Conservation (phyloP, 2,113 vertebrate genomes). For the Sprattus sprattus region DNA sequence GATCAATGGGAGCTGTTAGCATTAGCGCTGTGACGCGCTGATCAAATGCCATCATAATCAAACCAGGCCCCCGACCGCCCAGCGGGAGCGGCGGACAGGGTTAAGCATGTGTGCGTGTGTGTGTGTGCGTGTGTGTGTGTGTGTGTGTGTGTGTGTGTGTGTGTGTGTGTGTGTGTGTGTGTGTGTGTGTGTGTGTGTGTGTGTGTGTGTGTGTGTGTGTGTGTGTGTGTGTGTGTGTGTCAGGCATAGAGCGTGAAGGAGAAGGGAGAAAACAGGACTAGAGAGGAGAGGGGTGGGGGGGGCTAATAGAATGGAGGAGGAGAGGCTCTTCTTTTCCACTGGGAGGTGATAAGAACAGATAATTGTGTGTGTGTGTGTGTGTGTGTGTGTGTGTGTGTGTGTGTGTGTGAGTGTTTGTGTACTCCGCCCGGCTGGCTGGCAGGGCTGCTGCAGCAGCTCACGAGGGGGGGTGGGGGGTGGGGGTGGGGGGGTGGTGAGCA, state of each 20-base stretch:
- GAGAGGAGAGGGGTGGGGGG: neutral
- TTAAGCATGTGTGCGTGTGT: too few species aligned
- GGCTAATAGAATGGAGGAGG: neutral
- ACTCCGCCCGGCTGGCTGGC: neutral
- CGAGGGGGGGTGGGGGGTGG: neutral
- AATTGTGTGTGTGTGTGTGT: constrained; percentile 7
- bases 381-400: constrained; percentile 8
- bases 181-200: too few species aligned
- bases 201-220: too few species aligned
- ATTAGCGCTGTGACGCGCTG: neutral
- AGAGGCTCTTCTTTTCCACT: neutral
- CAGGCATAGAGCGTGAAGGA: neutral
- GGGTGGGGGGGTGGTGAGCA: neutral
- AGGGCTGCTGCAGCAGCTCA: neutral
- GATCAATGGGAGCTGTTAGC: neutral
- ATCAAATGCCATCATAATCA: neutral
- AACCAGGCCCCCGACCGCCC: neutral
- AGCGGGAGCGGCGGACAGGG: constrained; percentile 30
- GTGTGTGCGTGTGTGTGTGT: too few species aligned
- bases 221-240: too few species aligned
- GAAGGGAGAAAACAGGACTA: neutral
- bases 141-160: too few species aligned
- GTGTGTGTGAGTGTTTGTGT: neutral
- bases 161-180: too few species aligned
- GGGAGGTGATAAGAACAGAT: constrained; percentile 13